Evolutionary conservation across 2,113 vertebrate species (phyloP).

Genomic region (Physeter macrocephalus): DNA sequence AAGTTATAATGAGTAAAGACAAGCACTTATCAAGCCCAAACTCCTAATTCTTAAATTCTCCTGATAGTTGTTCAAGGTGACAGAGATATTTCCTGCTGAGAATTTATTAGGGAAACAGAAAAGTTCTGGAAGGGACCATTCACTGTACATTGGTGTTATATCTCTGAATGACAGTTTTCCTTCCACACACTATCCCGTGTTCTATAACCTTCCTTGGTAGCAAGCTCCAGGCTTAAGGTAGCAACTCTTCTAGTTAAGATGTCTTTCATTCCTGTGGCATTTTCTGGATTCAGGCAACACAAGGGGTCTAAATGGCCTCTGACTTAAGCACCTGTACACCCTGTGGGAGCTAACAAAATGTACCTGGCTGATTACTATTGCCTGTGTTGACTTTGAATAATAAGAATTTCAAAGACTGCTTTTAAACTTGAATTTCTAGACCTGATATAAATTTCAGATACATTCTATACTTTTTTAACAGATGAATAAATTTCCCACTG

Average conservation of each 20-base stretch:
- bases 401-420: not conserved
- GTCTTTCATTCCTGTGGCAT: not conserved
- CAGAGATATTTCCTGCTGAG: not conserved
- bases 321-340: not conserved
- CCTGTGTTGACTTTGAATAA: not conserved
- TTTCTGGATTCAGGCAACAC: not conserved
- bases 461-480: not conserved
- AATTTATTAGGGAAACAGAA: not conserved
- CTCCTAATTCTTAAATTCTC: not conserved
- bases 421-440: constrained; percentile 24
- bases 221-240: not conserved
- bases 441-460: constrained; percentile 14
- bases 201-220: not conserved
- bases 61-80: not conserved
- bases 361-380: not conserved
- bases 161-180: not conserved
- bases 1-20: not conserved
- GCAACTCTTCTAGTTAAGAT: not conserved
- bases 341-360: not conserved
- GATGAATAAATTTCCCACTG: not conserved
- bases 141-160: not conserved
- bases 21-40: not conserved
- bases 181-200: not conserved
- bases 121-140: not conserved
- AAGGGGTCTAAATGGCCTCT: not conserved